A percentile compares a stretch with the other conserved stretches of the same genome.
Evolutionary conservation across 2,888 invertebrate species (phyloP).

Genomic region (Drosophila aldrichi): DNA sequence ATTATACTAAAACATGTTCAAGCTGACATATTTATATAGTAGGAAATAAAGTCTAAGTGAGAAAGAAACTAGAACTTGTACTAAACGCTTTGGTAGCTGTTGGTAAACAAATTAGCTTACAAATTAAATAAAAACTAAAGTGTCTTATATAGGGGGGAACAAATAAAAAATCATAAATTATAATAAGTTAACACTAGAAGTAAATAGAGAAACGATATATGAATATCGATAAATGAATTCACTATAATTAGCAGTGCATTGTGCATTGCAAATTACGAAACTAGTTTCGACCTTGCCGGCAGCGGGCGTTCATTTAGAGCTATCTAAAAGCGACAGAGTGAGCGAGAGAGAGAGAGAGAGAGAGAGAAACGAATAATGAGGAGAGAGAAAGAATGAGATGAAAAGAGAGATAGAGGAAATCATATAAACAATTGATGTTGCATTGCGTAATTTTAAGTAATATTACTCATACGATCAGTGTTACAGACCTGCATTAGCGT

Average conservation of each 20-base stretch:
- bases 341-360: constrained; percentile 4
- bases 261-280: constrained; percentile 53
- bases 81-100: constrained; percentile 58
- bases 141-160: neutral
- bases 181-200: constrained; percentile 54
- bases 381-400: neutral
- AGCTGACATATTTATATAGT: neutral
- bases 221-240: constrained; percentile 39
- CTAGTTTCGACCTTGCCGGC: constrained; percentile 55
- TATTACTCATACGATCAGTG: constrained; percentile 39
- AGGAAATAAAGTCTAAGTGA: constrained; percentile 1
- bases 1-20: constrained; percentile 8
- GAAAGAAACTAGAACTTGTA: constrained; percentile 38
- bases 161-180: constrained; percentile 28
- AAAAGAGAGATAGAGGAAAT: neutral
- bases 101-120: constrained; percentile 10
- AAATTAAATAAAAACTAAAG: constrained; percentile 8
- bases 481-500: constrained; percentile 85
- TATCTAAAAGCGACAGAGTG: constrained; percentile 72
- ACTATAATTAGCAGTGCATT: constrained; percentile 47
- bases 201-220: constrained; percentile 28
- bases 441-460: constrained; percentile 5
- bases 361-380: neutral
- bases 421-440: constrained; percentile 3
- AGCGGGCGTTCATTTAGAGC: constrained; percentile 79